Base-by-base conservation (phyloP, 2,888 invertebrate species). In the Seira ritae region DNA sequence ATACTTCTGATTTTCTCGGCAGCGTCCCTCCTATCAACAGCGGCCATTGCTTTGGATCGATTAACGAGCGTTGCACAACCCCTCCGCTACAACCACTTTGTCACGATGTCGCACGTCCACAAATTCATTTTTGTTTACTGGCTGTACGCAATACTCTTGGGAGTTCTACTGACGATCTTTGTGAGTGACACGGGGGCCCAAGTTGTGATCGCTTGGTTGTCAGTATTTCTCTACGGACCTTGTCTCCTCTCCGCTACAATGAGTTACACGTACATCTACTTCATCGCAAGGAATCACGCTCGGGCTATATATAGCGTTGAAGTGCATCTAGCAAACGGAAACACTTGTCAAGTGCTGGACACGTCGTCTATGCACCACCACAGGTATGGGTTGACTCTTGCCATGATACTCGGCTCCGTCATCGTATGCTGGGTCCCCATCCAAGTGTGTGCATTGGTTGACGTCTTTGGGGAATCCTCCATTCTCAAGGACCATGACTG, bases 231-330 rank as follows among this genome's bases (percentile, higher is more conserved):
- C 65, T 94, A 93, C 91, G 92, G 92, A 24, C 94, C 94, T 2
- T 92, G 93, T 86, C 92, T 93, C 15, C 89, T 93, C 50, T 91
- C 93, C 24, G 91, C 94, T 10, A 90, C 93, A 66, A 91, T 92
- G 65, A 94, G 93, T 90, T 94, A 94, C 90, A 92, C 92, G 87
- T 93, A 94, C 91, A 93, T 94, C 84, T 94, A 93, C 90, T 91
- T 93, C 81, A 92, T 94, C 37, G 94, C 94, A 12, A 90, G 94
- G 80, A 93, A 93, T 80, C 94, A 94, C 88, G 94, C 93, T 15
- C 90, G 93, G 67, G 93, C 94, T 55, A 94, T 94, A 87, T 93
- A 93, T 87, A 93, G 93, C 55, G 92, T 93, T 20, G 92, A 94
- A 88, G 91, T 92, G 50, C 86, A 74, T 69, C 66, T 77, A 46